Evolutionary conservation across 1,140 invertebrate species (phyloP).

Genomic region (Cotesia chilonis): DNA sequence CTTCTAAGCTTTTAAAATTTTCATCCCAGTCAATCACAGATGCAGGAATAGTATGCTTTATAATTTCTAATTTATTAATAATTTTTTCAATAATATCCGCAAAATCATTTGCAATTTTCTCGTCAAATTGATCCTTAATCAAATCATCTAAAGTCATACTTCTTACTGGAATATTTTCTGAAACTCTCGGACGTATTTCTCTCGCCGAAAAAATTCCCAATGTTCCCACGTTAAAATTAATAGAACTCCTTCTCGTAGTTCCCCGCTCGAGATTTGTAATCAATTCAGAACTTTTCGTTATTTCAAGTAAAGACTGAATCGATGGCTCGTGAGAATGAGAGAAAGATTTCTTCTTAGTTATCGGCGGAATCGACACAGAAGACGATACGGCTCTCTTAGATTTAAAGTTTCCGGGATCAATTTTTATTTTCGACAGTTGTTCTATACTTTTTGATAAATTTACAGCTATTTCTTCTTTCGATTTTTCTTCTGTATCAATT

Average conservation of each 20-base stretch:
- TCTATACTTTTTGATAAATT: background rate
- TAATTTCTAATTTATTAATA: slow-evolving; percentile 42
- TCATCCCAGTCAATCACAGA: slow-evolving; percentile 43
- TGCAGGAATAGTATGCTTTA: slow-evolving; percentile 43
- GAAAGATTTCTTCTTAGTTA: background rate
- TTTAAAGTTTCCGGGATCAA: too few relatives aligned
- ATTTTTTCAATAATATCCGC: slow-evolving; percentile 41
- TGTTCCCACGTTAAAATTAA: background rate
- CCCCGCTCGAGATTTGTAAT: slow-evolving; percentile 19
- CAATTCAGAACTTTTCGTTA: background rate
- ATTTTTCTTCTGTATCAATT: background rate
- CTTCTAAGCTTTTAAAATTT: slow-evolving; percentile 42
- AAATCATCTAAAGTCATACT: slow-evolving; percentile 39
- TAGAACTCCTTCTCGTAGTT: slow-evolving; percentile 16
- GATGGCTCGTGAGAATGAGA: background rate
- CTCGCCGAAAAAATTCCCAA: background rate
- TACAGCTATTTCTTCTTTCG: background rate
- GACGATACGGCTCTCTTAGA: background rate
- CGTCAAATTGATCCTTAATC: slow-evolving; percentile 29
- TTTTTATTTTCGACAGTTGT: background rate
- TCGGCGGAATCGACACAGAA: background rate
- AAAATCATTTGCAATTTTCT: slow-evolving; percentile 41
- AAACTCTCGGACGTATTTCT: slow-evolving; percentile 21
- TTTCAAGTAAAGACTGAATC: background rate
- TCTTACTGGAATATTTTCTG: slow-evolving; percentile 43